phyloP scores from a whole-genome alignment of 2,888 invertebrate genomes.

The Colletes collaris region DNA sequence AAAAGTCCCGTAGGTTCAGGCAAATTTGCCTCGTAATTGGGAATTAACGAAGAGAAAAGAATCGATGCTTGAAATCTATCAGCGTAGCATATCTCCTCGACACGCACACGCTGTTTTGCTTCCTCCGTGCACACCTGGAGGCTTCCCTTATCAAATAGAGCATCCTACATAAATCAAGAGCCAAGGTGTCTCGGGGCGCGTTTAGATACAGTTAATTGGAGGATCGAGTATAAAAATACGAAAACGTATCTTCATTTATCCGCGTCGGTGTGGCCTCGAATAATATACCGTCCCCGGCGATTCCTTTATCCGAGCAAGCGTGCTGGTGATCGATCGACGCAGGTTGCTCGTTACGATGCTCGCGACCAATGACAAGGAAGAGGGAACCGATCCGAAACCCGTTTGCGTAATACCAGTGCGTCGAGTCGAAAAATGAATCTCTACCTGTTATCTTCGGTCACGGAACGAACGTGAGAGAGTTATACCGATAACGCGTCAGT shows the following conservation, averaged over 20 bases:
- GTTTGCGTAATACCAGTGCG: slow-evolving; percentile 26
- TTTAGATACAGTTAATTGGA: slow-evolving; percentile 27
- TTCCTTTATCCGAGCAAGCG: neutral
- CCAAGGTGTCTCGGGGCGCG: neutral
- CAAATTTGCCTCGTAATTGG: too few species aligned
- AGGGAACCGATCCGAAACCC: neutral
- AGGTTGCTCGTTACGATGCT: neutral
- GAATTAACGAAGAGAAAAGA: too few species aligned
- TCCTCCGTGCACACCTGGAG: neutral
- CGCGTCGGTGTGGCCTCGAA: neutral
- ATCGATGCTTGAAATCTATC: too few species aligned
- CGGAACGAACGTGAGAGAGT: slow-evolving; percentile 35
- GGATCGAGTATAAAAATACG: neutral
- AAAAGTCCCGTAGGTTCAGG: too few species aligned
- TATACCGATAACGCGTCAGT: slow-evolving; percentile 34
- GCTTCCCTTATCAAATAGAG: slow-evolving; percentile 16
- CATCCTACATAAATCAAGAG: slow-evolving; percentile 33
- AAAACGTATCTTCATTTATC: slow-evolving; percentile 16
- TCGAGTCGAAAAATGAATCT: slow-evolving; percentile 30
- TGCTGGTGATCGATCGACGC: neutral
- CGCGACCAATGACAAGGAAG: slow-evolving; percentile 8
- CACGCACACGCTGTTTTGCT: too few species aligned
- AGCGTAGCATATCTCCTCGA: too few species aligned
- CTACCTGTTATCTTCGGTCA: slow-evolving; percentile 38
- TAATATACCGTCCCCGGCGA: neutral